Evolutionary conservation across 1,140 invertebrate species (phyloP), one percentile per base, ranked within the genome.

Genomic region (Cylas formicarius): DNA sequence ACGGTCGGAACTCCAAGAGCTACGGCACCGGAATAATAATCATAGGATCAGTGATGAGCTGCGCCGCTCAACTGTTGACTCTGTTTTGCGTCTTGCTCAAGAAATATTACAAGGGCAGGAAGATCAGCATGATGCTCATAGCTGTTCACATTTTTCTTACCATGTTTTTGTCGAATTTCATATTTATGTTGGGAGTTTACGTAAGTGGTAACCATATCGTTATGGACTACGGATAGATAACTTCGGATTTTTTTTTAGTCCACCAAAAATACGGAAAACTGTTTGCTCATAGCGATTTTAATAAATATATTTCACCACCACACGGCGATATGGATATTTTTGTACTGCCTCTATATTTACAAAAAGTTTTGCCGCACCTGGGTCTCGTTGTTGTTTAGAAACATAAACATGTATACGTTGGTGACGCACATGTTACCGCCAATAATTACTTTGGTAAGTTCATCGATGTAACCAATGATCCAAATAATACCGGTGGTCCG

Each of bases 281-380:
- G 81, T 54, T 70, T 78, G 50, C 68, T 73, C 9, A 73, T 81
- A 13, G 78, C 80, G 1, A 54, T 83, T 6, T 61, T 80, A 3
- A 63, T 83, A 9, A 79, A 82, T 61, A 83, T 82, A 61, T 70
- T 80, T 7, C 78, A 82, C 56, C 66, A 82, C 21, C 73, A 77
- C 0, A 75, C 77, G 31, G 70, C 75, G 0, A 74, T 75, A 56
- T 84, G 80, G 80, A 72, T 82, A 22, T 72, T 81, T 37, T 62
- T 71, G 18, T 73, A 72, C 49, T 62, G 63, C 20, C 60, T 67
- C 26, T 67, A 65, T 28, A 63, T 66, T 33, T 70, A 68, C 50
- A 65, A 63, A 39, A 58, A 61, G 31, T 65, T 67, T 28, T 35
- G 22, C 24, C 13, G 32, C n/a, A 42, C 39, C 5, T 37, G 32